Base-by-base conservation (phyloP, 2,797 vertebrate species). In the Lates japonicus region DNA sequence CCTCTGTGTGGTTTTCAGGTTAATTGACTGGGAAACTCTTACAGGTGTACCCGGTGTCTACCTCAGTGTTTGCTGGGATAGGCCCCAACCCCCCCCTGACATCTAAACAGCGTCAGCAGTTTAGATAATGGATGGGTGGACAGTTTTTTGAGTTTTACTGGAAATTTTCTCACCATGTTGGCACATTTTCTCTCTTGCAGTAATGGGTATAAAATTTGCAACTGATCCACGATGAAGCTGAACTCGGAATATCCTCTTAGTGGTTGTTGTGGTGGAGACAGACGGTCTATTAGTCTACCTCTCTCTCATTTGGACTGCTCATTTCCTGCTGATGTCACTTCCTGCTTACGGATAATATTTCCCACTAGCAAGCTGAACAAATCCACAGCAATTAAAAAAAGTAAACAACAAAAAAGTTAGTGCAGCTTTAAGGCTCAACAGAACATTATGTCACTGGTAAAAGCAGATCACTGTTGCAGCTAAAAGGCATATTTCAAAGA, bases 401-500 rank as follows among this genome's bases (percentile, higher is more conserved):
- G 25, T 6, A 41, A 37, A 44, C 57, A 52, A 31, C 22, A 19
- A 61, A n/a, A 72, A 61, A 31, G 8, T 20, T 3, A 12, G 16
- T 39, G 17, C 19, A 58, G 42, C 44, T 59, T 42, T 58, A 39
- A 67, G 13, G 44, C 72, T 66, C 17, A 62, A 14, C n/a, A 49
- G 57, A n/a, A 58, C 54, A 77, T 54, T 37, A 58, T 71, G 74
- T 77, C 39, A 39, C 17, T 7, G 29, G 64, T 59, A 63, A 7
- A 33, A 20, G 12, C 13, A 0, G 41, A 64, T 13, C 42, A 67
- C 80, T 31, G 31, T 58, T 39, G 29, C 74, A 74, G 49, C 16
- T 1, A 63, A 66, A 41, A 86, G 49, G 11, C 42, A 25, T 76
- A 78, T 82, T 85, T 82, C 62, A 88, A 78, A 87, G 67, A 68